A percentile compares a stretch with the other conserved stretches of the same genome.
phyloP scores from a whole-genome alignment of 2,113 vertebrate genomes.

The Carassius carassius region DNA sequence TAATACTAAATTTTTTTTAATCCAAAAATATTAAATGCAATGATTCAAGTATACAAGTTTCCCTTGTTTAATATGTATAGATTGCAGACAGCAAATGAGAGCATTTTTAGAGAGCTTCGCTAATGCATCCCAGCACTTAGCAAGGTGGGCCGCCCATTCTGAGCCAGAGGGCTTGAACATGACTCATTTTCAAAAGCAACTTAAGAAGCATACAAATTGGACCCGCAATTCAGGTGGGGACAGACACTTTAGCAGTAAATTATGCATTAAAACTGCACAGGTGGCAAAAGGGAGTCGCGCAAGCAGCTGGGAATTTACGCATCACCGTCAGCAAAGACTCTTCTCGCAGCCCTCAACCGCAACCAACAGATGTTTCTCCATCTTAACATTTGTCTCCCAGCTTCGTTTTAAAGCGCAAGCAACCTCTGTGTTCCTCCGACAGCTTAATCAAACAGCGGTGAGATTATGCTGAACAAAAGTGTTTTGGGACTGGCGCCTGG shows the following conservation, averaged over 20 bases:
- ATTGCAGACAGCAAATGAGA: background rate
- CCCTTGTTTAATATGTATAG: constrained; percentile 1
- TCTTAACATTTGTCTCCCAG: constrained; percentile 56
- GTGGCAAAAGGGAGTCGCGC: constrained; percentile 54
- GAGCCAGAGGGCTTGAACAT: constrained; percentile 28
- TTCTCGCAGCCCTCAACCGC: constrained; percentile 42
- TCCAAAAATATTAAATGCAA: background rate
- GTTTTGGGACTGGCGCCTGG: constrained; percentile 22
- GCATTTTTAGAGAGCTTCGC: background rate
- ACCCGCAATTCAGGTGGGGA: constrained; percentile 41
- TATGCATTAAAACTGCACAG: constrained; percentile 59
- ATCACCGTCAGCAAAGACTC: constrained; percentile 31
- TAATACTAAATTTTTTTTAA: background rate
- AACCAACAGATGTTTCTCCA: constrained; percentile 57
- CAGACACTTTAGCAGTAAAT: constrained; percentile 56
- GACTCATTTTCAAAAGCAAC: constrained; percentile 25
- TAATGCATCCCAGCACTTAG: constrained; percentile 25
- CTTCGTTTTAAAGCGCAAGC: constrained; percentile 52
- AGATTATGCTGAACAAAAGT: constrained; percentile 51
- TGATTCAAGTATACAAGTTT: background rate
- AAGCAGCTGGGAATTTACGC: constrained; percentile 58
- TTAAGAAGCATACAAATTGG: constrained; percentile 45
- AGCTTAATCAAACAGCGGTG: constrained; percentile 50
- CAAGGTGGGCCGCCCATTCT: background rate
- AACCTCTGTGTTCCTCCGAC: constrained; percentile 33